phyloP scores from a whole-genome alignment of 2,888 invertebrate species.

The Alloscopus bannaensis region DNA sequence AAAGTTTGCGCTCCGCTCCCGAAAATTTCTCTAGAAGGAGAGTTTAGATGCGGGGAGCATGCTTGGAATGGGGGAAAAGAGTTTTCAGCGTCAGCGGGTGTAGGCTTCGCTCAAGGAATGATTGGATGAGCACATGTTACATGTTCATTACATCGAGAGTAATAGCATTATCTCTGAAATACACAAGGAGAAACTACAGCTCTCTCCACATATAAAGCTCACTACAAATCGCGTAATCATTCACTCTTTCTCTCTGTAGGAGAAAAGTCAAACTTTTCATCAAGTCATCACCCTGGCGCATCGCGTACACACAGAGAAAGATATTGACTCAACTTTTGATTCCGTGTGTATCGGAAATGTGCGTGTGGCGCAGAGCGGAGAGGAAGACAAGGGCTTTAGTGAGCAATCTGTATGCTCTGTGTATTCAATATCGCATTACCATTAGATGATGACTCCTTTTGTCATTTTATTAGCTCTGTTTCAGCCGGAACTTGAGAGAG shows the following conservation, averaged over 20 bases:
- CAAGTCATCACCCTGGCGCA: too few species aligned
- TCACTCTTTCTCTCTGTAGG: background rate
- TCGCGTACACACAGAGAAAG: too few species aligned
- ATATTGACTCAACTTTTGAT: too few species aligned
- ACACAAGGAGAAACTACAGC: too few species aligned
- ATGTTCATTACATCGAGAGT: slow-evolving; percentile 16
- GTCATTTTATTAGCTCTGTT: slow-evolving; percentile 14
- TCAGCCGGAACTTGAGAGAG: slow-evolving; percentile 14
- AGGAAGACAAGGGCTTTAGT: slow-evolving; percentile 13
- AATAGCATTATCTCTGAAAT: slow-evolving; percentile 9
- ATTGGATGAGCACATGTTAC: slow-evolving; percentile 24
- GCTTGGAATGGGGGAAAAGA: background rate
- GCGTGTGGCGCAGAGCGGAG: too few species aligned
- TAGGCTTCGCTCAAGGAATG: background rate
- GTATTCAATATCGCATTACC: slow-evolving; percentile 23
- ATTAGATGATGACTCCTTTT: slow-evolving; percentile 11
- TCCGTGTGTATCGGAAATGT: slow-evolving; percentile 1
- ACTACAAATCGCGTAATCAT: background rate
- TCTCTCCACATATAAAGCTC: background rate
- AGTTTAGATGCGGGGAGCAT: background rate
- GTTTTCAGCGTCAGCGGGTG: slow-evolving; percentile 11
- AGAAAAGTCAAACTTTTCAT: slow-evolving; percentile 24
- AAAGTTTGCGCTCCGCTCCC: too few species aligned
- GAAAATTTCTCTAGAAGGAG: background rate
- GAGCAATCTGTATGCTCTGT: slow-evolving; percentile 20